Base-by-base conservation (phyloP, 2,113 vertebrate genomes). In the Sapajus apella region DNA sequence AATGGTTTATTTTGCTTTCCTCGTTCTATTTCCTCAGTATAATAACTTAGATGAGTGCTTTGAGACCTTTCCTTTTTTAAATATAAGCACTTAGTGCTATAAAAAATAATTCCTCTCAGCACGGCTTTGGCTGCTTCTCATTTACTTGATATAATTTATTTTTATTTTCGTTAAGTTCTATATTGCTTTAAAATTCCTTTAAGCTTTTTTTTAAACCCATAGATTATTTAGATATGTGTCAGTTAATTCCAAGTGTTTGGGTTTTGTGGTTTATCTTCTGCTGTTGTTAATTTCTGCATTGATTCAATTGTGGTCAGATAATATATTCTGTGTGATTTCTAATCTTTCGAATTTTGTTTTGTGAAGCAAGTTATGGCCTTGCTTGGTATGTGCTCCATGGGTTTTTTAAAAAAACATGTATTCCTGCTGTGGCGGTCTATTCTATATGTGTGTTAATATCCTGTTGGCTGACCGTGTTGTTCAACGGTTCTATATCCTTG, bases 341-440 rank as follows among this genome's bases (percentile, higher is more conserved):
- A 7, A 8, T 55, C 4, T 35, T 88, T 88, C 6, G 2, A 66
- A 55, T 40, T 50, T 16, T 87, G 61, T 77, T 50, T 55, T 82
- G 43, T 35, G 20, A 25, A 40, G 6, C 4, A 56, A 25, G 0
- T 9, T n/a, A n/a, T 16, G 25, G 0, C 73, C 70, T 86, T 17
- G 8, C 23, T n/a, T 85, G 5, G 3, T 73, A 73, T 75, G 27
- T 72, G 8, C 40, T 23, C 4, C 27, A 30, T 21, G n/a, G 20
- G 2, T 0, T 85, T 79, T 79, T 47, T 6, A 14, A 72, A 83
- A 56, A n/a, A 43, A 43, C 64, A 10, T 18, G 10, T 43, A 10
- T 27, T 40, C 12, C 13, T 17, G 0, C 18, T 37, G 4, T 27
- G 11, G 30, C 3, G 2, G 8, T 25, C 27, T 50, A 2, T 20